Base-by-base conservation (phyloP, 2,113 vertebrate species). In the Passerina amoena region DNA sequence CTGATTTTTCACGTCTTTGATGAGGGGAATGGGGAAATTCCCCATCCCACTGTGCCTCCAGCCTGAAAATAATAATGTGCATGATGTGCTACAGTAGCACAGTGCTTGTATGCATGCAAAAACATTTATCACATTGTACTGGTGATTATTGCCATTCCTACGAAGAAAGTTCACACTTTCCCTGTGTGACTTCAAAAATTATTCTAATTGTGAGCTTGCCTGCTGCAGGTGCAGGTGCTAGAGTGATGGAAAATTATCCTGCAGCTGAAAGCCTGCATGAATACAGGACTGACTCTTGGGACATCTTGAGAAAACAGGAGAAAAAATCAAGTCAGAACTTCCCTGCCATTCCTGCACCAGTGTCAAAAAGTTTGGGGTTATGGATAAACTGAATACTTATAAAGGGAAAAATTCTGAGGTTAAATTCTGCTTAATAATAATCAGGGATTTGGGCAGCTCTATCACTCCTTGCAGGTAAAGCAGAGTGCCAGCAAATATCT, bases 11-110 rank as follows among this genome's bases (percentile, higher is more conserved):
- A 33, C 35, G 15, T 11, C 27, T 90, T 89, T 86, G 69, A 16
- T 0, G 0, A 5, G 3, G 4, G 3, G 14, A 4, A 57, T 7
- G 11, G n/a, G 42, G 38, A 80, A 63, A 33, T 50, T 40, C 9
- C 44, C 37, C 23, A 61, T 66, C 38, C 42, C 31, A 76, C 21
- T 37, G 15, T 37, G 44, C 12, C 25, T 79, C 21, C 63, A 83
- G 28, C 16, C 57, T 53, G n/a, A 82, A 82, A 75, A 81, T 37
- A 86, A 61, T 3, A 11, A 40, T 35, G 35, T 27, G 19, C n/a
- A n/a, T 33, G 12, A 42, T 61, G 30, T 4, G 2, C 38, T 57
- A 23, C 2, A 20, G 44, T 22, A 70, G 60, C 33, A 38, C 27
- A 71, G 25, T 47, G n/a, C 18, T 87, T 51, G 5, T 15, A 54